A percentile compares a stretch with the other conserved stretches of the same genome.
Evolutionary conservation across 2,888 invertebrate genomes (phyloP).

Genomic region (Chrysolina americana): DNA sequence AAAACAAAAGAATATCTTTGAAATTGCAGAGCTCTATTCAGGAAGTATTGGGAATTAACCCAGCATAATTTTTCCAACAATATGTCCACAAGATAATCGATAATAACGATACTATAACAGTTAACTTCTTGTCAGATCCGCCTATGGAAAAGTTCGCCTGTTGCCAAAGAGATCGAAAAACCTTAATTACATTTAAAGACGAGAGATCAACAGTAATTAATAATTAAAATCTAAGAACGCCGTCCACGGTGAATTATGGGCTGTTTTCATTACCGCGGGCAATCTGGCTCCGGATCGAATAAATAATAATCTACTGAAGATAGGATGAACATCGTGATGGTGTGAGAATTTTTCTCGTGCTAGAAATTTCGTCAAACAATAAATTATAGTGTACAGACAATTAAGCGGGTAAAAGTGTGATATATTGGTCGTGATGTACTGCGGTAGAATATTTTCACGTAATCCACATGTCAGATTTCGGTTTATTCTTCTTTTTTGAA

Average conservation of each 20-base stretch:
- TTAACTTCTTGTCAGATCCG: neutral
- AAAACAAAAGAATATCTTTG: too few species aligned
- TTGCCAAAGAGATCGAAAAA: conserved; percentile 40
- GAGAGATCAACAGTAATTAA: conserved; percentile 63
- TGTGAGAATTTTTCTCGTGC: conserved; percentile 46
- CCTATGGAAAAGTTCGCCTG: conserved; percentile 3
- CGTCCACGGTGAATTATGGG: conserved; percentile 60
- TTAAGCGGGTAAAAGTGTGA: conserved; percentile 31
- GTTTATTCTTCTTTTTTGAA: neutral
- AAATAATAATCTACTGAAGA: conserved; percentile 45
- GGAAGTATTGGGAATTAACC: too few species aligned
- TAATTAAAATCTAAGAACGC: conserved; percentile 59
- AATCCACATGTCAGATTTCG: conserved; percentile 9
- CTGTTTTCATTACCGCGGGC: conserved; percentile 55
- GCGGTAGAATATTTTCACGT: conserved; percentile 14
- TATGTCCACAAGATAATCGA: too few species aligned
- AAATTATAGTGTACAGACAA: conserved; percentile 36
- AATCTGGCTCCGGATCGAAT: conserved; percentile 46
- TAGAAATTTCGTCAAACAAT: conserved; percentile 45
- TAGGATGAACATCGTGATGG: conserved; percentile 43
- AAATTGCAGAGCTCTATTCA: too few species aligned
- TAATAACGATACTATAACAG: too few species aligned
- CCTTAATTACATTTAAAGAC: conserved; percentile 64
- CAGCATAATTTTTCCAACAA: too few species aligned
- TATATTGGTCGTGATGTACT: conserved; percentile 31